Percentiles rank a stretch among this genome's conserved stretches.
Evolutionary conservation across 2,888 invertebrate genomes (phyloP).

Genomic region (Heliconius charithonia): DNA sequence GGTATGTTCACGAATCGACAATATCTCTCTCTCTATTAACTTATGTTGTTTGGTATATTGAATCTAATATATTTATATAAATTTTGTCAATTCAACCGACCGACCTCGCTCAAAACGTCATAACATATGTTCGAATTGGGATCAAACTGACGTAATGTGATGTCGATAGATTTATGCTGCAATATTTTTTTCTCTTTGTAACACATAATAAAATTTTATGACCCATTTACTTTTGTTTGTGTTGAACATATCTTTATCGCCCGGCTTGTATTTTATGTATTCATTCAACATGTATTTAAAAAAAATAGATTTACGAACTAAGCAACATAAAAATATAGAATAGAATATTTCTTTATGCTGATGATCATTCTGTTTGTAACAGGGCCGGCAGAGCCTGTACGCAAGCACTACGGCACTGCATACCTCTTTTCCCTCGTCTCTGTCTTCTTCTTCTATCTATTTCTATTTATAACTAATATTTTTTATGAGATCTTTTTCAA

Average conservation of each 20-base stretch:
- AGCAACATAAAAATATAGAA: neutral
- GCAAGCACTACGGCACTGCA: too few relatives aligned
- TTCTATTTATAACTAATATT: too few relatives aligned
- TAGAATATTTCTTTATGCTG: neutral
- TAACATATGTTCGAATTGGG: neutral
- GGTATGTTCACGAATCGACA: neutral
- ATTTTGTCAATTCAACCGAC: slow-evolving; percentile 3
- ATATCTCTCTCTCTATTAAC: neutral
- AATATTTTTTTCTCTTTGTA: neutral
- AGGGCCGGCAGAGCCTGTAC: too few relatives aligned
- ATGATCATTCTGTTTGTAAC: too few relatives aligned
- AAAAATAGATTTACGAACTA: neutral
- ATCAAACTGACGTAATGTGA: slow-evolving; percentile 11
- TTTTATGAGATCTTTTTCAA: too few relatives aligned
- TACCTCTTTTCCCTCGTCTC: too few relatives aligned
- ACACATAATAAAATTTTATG: slow-evolving; percentile 17
- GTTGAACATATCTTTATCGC: neutral
- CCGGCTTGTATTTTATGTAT: neutral
- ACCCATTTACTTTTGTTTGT: slow-evolving; percentile 14
- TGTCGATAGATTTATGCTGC: slow-evolving; percentile 19
- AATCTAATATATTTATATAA: neutral
- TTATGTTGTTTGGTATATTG: neutral
- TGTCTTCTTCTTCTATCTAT: too few relatives aligned
- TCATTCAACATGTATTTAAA: neutral
- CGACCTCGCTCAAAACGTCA: neutral